Conservation (phyloP, 2,113 vertebrate genomes). For the Tetrax tetrax region DNA sequence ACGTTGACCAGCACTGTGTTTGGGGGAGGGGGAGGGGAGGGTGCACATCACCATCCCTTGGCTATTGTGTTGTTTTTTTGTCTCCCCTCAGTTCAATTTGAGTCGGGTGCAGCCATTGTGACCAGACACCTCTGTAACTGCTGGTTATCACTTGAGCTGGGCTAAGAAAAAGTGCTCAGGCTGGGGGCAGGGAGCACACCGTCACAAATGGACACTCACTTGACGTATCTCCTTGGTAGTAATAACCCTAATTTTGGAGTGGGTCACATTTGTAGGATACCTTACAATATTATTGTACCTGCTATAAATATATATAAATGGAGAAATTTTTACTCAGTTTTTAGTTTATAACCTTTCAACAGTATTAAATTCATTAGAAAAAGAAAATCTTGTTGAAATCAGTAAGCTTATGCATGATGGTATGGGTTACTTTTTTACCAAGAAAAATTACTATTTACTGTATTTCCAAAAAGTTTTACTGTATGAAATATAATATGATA, state of each 20-base stretch:
- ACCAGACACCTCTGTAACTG: too few relatives aligned
- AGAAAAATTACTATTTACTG: constrained; percentile 1
- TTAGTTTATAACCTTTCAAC: background rate
- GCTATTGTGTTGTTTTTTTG: too few relatives aligned
- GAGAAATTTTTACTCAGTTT: background rate
- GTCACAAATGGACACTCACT: background rate
- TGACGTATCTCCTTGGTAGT: background rate
- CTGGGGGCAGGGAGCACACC: too few relatives aligned
- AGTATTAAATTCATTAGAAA: background rate
- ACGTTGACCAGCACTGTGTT: too few relatives aligned
- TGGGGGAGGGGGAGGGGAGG: too few relatives aligned
- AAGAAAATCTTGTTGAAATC: background rate
- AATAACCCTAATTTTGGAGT: background rate
- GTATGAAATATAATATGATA: background rate
- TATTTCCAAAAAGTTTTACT: constrained; percentile 18
- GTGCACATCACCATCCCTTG: too few relatives aligned
- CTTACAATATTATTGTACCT: background rate
- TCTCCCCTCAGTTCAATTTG: too few relatives aligned
- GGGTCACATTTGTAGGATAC: background rate
- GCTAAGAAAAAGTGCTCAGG: too few relatives aligned
- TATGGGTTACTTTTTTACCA: background rate
- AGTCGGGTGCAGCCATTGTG: too few relatives aligned
- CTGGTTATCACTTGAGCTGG: too few relatives aligned
- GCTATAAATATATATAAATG: background rate
- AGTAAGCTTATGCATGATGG: background rate